Evolutionary conservation across 1,140 invertebrate species (phyloP).

Genomic region (Parapsyche elsis): DNA sequence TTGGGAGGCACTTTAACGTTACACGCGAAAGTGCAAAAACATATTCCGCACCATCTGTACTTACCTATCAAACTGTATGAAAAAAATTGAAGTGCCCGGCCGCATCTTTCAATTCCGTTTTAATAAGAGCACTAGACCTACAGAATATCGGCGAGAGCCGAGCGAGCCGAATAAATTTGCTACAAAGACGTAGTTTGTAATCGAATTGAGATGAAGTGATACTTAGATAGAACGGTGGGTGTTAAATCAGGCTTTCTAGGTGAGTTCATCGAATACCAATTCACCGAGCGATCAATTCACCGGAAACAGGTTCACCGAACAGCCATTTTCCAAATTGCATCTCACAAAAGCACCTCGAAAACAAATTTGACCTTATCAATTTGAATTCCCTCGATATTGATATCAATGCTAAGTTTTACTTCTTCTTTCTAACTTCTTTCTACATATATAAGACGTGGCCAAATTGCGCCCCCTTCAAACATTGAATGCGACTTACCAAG

Average conservation of each 20-base stretch:
- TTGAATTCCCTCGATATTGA: too few species aligned
- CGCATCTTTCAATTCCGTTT: not conserved
- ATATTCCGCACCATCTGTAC: not conserved
- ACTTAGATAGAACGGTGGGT: conserved; percentile 9
- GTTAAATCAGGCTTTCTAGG: conserved; percentile 22
- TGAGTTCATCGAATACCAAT: conserved; percentile 32
- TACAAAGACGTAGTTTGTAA: conserved; percentile 8
- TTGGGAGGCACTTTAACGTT: not conserved
- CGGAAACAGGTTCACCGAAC: not conserved
- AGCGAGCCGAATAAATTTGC: not conserved
- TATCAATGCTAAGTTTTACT: not conserved
- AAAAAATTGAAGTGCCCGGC: not conserved
- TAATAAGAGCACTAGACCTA: too few species aligned
- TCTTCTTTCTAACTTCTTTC: too few species aligned
- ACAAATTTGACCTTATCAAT: not conserved
- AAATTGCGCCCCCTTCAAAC: too few species aligned
- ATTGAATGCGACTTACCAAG: too few species aligned
- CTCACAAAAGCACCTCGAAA: not conserved
- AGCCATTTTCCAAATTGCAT: conserved; percentile 24
- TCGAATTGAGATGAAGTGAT: conserved; percentile 8
- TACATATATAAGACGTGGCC: too few species aligned
- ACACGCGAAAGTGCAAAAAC: not conserved
- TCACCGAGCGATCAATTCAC: conserved; percentile 9
- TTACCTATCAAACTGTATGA: not conserved
- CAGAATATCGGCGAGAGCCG: too few species aligned